These are phyloP conservation scores for Terrapene triunguis DNA, from an alignment of 2,113 vertebrate genomes.

Conservation along the genomic window DNA sequence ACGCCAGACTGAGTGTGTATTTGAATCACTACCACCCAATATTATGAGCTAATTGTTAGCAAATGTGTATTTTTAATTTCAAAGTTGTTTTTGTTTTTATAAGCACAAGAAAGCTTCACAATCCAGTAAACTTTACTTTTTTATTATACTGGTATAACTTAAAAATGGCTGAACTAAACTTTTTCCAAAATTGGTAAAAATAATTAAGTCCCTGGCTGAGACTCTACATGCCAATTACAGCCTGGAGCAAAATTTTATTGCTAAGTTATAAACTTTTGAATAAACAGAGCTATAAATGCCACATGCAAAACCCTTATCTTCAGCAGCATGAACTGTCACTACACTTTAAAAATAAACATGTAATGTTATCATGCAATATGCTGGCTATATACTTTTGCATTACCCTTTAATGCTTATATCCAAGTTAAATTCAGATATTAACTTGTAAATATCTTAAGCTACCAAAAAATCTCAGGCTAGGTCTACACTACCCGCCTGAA, in stretches of 20 bases:
- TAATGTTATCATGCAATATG: not conserved
- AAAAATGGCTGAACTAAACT: slow-evolving; percentile 40
- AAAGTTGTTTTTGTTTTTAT: slow-evolving; percentile 9
- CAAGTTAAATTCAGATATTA: not conserved
- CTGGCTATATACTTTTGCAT: not conserved
- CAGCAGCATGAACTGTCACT: slow-evolving; percentile 3
- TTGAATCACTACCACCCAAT: not conserved
- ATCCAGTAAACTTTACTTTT: not conserved
- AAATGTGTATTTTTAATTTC: not conserved
- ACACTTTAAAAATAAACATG: slow-evolving; percentile 4
- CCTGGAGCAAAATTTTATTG: not conserved
- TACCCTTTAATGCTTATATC: not conserved
- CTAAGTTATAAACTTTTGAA: not conserved
- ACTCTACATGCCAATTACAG: not conserved
- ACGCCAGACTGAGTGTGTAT: not conserved
- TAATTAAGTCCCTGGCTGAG: slow-evolving; percentile 27
- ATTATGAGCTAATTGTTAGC: not conserved
- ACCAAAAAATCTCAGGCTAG: not conserved
- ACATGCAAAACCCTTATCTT: not conserved
- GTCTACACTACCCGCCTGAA: no score
- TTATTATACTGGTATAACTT: not conserved
- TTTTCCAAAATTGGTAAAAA: slow-evolving; percentile 34
- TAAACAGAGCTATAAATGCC: not conserved
- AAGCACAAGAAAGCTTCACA: not conserved
- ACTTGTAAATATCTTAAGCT: slow-evolving; percentile 21